Evolutionary conservation across 2,888 invertebrate genomes (phyloP).

Genomic region (Sinopyrophorus schimmeli): DNA sequence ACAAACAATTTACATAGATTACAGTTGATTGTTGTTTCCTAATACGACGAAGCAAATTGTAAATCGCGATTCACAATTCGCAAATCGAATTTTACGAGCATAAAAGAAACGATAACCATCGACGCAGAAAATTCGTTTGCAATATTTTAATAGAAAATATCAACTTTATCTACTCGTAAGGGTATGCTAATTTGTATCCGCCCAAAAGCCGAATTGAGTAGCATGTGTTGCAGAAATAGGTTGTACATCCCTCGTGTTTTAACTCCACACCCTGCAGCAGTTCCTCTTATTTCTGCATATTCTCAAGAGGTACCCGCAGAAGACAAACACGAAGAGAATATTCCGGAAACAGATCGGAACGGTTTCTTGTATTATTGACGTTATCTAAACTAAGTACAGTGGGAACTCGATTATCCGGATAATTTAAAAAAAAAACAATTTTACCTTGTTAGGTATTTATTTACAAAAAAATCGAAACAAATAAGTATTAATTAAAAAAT

Average conservation of each 20-base stretch:
- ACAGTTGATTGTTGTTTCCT: too few relatives aligned
- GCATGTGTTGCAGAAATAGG: conserved; percentile 20
- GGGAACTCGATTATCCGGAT: too few relatives aligned
- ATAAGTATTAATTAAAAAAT: too few relatives aligned
- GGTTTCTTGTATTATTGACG: conserved; percentile 21
- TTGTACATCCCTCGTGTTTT: conserved; percentile 18
- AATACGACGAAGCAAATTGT: too few relatives aligned
- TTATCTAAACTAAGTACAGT: too few relatives aligned
- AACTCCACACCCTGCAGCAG: conserved; percentile 15
- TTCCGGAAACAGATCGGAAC: conserved; percentile 13
- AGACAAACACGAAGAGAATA: conserved; percentile 20
- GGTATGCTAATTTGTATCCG: conserved; percentile 14
- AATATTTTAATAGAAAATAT: conserved; percentile 4
- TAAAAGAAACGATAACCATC: neutral
- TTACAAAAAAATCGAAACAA: too few relatives aligned
- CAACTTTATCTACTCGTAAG: conserved; percentile 2
- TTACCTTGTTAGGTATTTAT: too few relatives aligned
- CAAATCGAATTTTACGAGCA: too few relatives aligned
- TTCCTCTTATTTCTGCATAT: conserved; percentile 17
- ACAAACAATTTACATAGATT: too few relatives aligned
- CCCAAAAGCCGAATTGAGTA: conserved; percentile 17
- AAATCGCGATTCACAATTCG: too few relatives aligned
- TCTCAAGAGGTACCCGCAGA: conserved; percentile 18
- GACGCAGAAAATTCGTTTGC: conserved; percentile 1
- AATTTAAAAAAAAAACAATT: too few relatives aligned